Percentiles rank a stretch among this genome's conserved stretches.
Conservation (phyloP, 1,140 invertebrate species). For the Teleogryllus occipitalis region DNA sequence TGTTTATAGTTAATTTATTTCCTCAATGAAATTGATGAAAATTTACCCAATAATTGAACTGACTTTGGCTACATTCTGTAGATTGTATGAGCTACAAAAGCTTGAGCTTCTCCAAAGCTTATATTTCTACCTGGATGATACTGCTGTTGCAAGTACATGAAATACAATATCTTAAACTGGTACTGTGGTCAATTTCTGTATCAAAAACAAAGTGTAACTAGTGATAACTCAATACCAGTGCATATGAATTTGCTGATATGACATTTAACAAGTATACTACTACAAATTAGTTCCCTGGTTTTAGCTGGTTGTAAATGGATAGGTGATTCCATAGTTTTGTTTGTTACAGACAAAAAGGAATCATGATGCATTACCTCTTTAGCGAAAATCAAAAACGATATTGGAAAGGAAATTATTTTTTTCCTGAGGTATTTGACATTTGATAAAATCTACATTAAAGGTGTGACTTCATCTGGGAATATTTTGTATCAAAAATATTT, state of each 20-base stretch:
- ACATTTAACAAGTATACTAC: background rate
- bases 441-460: background rate
- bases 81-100: background rate
- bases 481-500: background rate
- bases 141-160: background rate
- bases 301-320: constrained; percentile 1
- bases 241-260: background rate
- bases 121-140: constrained; percentile 1
- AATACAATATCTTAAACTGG: background rate
- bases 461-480: background rate
- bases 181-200: background rate
- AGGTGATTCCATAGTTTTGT: background rate
- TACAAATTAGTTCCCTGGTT: background rate
- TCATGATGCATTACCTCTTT: background rate
- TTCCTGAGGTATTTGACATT: background rate
- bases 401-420: background rate
- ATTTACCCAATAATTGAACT: background rate
- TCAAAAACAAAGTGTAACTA: background rate
- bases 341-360: background rate
- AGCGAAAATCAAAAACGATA: background rate
- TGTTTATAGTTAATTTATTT: background rate
- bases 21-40: background rate
- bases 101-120: background rate
- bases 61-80: background rate
- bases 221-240: background rate